phyloP scores from a whole-genome alignment of 2,888 invertebrate species.

The Mylabris sibirica region DNA sequence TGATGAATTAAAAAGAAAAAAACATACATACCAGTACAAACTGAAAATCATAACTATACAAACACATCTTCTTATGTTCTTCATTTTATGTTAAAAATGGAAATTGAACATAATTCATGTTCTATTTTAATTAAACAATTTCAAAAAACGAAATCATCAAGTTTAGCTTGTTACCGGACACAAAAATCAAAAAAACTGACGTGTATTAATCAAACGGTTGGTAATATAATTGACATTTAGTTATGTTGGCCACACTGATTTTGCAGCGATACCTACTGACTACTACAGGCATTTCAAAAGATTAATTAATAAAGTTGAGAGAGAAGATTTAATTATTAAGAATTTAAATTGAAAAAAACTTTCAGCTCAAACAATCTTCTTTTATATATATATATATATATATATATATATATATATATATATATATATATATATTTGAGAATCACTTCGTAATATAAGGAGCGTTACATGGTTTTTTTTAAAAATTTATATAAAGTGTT shows the following conservation, averaged over 20 bases:
- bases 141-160: background rate
- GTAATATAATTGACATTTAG: conserved; percentile 22
- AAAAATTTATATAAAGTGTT: too few species aligned
- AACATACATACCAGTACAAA: conserved; percentile 26
- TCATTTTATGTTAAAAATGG: conserved; percentile 28
- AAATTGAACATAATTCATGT: background rate
- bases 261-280: background rate
- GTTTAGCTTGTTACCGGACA: background rate
- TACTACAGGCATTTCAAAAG: background rate
- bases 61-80: conserved; percentile 21
- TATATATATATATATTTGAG: too few species aligned
- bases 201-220: conserved; percentile 31
- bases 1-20: too few species aligned
- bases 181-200: conserved; percentile 30
- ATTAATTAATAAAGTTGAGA: too few species aligned
- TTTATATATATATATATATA: too few species aligned
- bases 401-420: too few species aligned
- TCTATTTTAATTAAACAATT: background rate
- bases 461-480: too few species aligned
- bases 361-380: too few species aligned
- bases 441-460: too few species aligned
- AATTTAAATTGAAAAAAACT: too few species aligned
- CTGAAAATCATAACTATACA: conserved; percentile 25
- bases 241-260: conserved; percentile 21
- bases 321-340: too few species aligned